Percentiles rank a stretch among this genome's conserved stretches.
These are phyloP conservation scores for Ylistrum balloti DNA, from an alignment of 1,140 invertebrate species.

Conservation along the genomic window DNA sequence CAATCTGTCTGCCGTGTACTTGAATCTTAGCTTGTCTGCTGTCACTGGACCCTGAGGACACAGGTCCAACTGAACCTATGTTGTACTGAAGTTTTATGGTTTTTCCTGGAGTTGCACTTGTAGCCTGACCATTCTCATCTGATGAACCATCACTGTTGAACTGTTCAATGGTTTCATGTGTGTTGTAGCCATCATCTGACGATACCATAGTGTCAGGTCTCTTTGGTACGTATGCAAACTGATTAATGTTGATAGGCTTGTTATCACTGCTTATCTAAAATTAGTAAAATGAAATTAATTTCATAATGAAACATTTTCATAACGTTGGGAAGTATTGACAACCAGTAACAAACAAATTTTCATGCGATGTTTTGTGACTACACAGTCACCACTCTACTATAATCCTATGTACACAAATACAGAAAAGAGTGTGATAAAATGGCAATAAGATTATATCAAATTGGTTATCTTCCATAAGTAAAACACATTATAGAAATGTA, in stretches of 20 bases:
- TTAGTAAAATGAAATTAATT: no score
- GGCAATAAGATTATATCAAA: no score
- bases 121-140: background rate
- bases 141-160: slow-evolving; percentile 40
- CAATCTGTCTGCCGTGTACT: background rate
- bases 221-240: slow-evolving; percentile 58
- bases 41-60: background rate
- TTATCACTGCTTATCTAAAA: slow-evolving; percentile 43
- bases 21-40: background rate
- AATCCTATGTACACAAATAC: no score
- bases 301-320: no score
- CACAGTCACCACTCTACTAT: no score
- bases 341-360: no score
- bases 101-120: background rate
- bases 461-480: no score
- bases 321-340: no score
- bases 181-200: background rate
- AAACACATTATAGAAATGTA: no score
- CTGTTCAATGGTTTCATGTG: background rate
- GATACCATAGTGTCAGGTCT: background rate
- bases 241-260: slow-evolving; percentile 22
- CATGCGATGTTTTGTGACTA: no score
- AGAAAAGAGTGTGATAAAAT: no score
- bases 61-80: background rate
- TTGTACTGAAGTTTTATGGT: slow-evolving; percentile 2